phyloP scores from a whole-genome alignment of 1,140 invertebrate genomes.

The Diachasmimorpha longicaudata region DNA sequence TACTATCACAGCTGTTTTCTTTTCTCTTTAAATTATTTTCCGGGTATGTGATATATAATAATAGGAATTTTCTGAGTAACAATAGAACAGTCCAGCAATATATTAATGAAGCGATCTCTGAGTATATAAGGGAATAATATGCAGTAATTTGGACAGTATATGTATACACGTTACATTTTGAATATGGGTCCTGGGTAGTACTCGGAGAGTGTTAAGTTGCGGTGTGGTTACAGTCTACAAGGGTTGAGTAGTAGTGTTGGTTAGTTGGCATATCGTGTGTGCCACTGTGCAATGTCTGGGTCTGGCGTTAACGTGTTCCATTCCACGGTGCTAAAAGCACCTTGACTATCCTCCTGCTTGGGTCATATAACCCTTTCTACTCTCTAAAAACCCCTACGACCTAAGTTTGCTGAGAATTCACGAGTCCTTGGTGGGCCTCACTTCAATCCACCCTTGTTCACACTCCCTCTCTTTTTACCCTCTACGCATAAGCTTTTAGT shows the following conservation, averaged over 20 bases:
- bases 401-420: conserved; percentile 36
- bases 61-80: too few species aligned
- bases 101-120: neutral
- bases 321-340: conserved; percentile 40
- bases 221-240: neutral
- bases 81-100: too few species aligned
- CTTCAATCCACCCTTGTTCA: conserved; percentile 2
- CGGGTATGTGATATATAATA: too few species aligned
- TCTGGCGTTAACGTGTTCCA: conserved; percentile 36
- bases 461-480: neutral
- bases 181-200: conserved; percentile 13
- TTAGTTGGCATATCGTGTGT: neutral
- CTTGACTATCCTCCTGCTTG: conserved; percentile 15
- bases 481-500: neutral
- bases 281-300: neutral
- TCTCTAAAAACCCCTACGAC: conserved; percentile 33
- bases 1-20: too few species aligned
- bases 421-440: conserved; percentile 21
- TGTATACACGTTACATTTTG: conserved; percentile 18
- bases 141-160: neutral
- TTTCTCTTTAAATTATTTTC: too few species aligned
- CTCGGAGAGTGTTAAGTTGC: neutral
- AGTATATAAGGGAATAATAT: conserved; percentile 11
- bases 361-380: conserved; percentile 25
- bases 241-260: conserved; percentile 19